These are phyloP conservation scores for Orius insidiosus DNA, from an alignment of 1,140 invertebrate species.

Conservation along the genomic window DNA sequence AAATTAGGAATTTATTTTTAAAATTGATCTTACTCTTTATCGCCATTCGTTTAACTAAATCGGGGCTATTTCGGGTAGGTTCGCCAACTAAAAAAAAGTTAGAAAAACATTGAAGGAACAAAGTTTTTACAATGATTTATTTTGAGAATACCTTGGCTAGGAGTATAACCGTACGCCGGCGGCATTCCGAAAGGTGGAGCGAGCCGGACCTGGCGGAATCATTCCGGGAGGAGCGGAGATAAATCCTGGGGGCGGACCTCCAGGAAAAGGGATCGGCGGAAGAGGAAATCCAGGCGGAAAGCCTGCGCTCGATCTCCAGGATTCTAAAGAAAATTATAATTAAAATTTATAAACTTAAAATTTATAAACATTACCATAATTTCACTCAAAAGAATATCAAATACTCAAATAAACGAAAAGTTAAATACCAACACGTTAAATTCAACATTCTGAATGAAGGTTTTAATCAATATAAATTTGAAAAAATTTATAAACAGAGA, in stretches of 20 bases:
- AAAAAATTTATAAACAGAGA: too few species aligned
- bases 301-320: slow-evolving; percentile 10
- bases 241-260: slow-evolving; percentile 23
- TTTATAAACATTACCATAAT: background rate
- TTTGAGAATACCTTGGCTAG: slow-evolving; percentile 6
- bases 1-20: slow-evolving; percentile 18
- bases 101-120: background rate
- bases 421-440: too few species aligned
- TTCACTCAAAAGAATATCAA: too few species aligned
- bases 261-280: slow-evolving; percentile 16
- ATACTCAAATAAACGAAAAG: too few species aligned
- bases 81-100: slow-evolving; percentile 6
- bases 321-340: too few species aligned
- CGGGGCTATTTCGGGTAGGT: slow-evolving; percentile 22
- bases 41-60: slow-evolving; percentile 27
- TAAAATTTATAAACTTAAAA: too few species aligned
- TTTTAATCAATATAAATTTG: too few species aligned
- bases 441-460: too few species aligned
- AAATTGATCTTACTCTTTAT: slow-evolving; percentile 8
- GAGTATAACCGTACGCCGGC: slow-evolving; percentile 44
- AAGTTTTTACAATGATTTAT: background rate
- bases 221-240: slow-evolving; percentile 28
- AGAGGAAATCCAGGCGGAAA: slow-evolving; percentile 6
- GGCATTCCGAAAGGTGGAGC: slow-evolving; percentile 43
- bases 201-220: slow-evolving; percentile 29